A percentile compares a stretch with the other conserved stretches of the same genome.
phyloP scores from a whole-genome alignment of 2,888 invertebrate species.

The Trichacis sp. region DNA sequence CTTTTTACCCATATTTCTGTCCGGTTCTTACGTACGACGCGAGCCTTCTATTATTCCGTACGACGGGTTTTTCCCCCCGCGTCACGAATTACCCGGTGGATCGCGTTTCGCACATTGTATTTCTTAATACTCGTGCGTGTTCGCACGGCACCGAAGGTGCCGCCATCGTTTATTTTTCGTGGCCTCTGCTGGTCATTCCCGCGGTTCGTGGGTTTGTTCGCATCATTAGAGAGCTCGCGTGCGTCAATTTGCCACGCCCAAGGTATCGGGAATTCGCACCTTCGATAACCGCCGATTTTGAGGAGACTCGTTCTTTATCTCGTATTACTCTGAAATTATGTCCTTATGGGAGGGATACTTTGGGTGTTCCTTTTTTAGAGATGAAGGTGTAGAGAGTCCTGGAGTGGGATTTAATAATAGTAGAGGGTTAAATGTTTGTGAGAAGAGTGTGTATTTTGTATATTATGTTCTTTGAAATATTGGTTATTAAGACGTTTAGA shows the following conservation, averaged over 20 bases:
- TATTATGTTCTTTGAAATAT: too few relatives aligned
- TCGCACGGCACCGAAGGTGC: constrained; percentile 18
- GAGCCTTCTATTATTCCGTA: not conserved
- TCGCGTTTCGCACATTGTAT: not conserved
- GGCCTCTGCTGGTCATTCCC: constrained; percentile 25
- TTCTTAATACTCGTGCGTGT: constrained; percentile 24
- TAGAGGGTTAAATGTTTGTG: too few relatives aligned
- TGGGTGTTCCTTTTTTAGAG: too few relatives aligned
- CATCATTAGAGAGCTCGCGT: constrained; percentile 63
- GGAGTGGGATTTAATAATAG: too few relatives aligned
- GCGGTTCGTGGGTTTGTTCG: constrained; percentile 58
- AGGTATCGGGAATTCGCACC: constrained; percentile 59
- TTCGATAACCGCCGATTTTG: constrained; percentile 41
- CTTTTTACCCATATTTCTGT: constrained; percentile 8
- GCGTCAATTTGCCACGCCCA: constrained; percentile 65
- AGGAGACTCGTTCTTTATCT: not conserved
- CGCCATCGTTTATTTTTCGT: constrained; percentile 43
- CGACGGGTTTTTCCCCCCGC: not conserved
- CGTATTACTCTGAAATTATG: not conserved
- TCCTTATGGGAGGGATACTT: not conserved
- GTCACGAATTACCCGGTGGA: not conserved
- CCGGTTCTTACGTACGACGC: not conserved
- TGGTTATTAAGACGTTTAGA: too few relatives aligned
- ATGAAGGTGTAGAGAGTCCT: too few relatives aligned
- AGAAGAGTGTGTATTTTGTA: too few relatives aligned